Conservation (phyloP, 2,797 vertebrate species). For the Poeciliopsis paucimaculata region DNA sequence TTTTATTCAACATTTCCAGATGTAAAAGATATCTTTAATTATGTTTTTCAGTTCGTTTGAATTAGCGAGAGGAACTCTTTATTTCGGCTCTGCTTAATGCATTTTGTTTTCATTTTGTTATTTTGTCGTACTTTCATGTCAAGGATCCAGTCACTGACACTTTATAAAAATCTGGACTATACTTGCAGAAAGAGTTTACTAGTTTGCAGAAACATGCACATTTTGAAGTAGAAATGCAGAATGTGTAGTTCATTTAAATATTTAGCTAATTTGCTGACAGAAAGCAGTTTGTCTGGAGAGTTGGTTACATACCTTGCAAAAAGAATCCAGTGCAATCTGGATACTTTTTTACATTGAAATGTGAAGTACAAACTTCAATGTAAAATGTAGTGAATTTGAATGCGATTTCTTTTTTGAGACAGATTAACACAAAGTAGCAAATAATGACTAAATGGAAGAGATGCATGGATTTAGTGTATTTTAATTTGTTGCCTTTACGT, state of each 20-base stretch:
- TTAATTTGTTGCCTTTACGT: neutral
- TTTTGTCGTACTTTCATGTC: neutral
- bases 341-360: too few species aligned
- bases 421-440: neutral
- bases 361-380: neutral
- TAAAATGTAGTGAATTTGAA: neutral
- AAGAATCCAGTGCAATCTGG: too few species aligned
- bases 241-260: neutral
- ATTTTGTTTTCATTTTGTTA: neutral
- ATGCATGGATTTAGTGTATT: neutral
- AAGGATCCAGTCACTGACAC: neutral
- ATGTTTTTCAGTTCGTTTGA: neutral
- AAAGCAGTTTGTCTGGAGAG: neutral
- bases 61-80: neutral
- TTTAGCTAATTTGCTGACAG: neutral
- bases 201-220: neutral
- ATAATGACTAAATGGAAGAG: neutral
- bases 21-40: neutral
- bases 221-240: neutral
- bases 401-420: neutral
- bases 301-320: neutral
- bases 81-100: neutral
- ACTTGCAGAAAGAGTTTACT: too few species aligned
- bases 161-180: neutral
- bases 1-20: neutral